Conservation (phyloP, 2,797 vertebrate species). For the Coregonus sp. region DNA sequence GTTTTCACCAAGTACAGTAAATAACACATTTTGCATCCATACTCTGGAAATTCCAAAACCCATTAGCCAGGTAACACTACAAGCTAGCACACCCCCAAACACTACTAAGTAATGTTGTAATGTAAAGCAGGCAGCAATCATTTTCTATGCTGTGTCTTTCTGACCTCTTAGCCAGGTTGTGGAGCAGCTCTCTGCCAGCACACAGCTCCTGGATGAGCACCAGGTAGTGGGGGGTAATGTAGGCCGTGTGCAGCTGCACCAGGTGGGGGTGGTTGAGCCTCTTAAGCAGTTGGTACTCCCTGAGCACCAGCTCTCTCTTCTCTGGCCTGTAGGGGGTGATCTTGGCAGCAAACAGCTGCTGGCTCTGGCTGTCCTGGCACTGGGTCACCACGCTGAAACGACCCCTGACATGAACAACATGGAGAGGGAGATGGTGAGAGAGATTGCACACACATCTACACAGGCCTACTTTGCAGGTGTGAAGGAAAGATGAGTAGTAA, state of each 20-base stretch:
- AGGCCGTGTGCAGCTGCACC: constrained; percentile 85
- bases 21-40: no score
- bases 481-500: neutral
- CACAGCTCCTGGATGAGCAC: constrained; percentile 92
- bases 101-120: neutral
- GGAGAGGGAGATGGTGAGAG: neutral
- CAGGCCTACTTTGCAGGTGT: neutral
- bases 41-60: no score
- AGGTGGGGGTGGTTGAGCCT: constrained; percentile 86
- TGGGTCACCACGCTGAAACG: constrained; percentile 88
- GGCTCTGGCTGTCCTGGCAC: constrained; percentile 84
- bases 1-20: no score
- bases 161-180: constrained; percentile 82
- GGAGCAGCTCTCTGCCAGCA: constrained; percentile 87
- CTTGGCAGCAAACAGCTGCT: constrained; percentile 85
- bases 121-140: neutral
- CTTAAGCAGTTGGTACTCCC: constrained; percentile 89
- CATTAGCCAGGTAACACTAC: neutral
- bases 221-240: constrained; percentile 82
- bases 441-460: neutral
- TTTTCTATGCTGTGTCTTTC: neutral
- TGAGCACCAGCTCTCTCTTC: constrained; percentile 81
- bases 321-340: constrained; percentile 85
- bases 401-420: constrained; percentile 66
- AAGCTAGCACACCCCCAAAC: neutral